These are phyloP conservation scores for Columbina picui DNA, from an alignment of 2,113 vertebrate genomes.

Conservation along the genomic window DNA sequence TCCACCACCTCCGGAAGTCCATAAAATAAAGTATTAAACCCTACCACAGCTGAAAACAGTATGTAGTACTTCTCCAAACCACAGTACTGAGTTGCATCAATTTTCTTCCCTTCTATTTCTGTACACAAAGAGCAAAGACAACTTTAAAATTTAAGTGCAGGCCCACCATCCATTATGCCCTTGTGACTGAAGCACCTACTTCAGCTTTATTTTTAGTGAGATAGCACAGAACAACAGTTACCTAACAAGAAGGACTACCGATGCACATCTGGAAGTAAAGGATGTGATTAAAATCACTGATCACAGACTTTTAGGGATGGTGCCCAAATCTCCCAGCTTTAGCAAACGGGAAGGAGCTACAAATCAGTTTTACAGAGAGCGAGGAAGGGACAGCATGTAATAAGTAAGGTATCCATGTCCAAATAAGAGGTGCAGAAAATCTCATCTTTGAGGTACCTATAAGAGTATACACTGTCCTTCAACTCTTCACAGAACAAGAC, in stretches of 20 bases:
- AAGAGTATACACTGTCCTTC: not conserved
- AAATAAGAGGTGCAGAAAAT: not conserved
- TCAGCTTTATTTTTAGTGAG: not conserved
- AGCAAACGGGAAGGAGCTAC: not conserved
- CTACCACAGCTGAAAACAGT: not conserved
- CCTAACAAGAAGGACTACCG: not conserved
- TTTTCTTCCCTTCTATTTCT: accelerated
- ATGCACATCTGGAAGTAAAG: not conserved
- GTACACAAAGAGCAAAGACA: accelerated
- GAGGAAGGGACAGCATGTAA: accelerated
- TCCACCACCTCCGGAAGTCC: accelerated
- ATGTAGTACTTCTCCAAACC: not conserved
- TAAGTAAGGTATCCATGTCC: not conserved
- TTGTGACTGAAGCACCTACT: not conserved
- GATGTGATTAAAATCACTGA: not conserved
- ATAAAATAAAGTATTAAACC: not conserved
- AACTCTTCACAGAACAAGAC: not conserved
- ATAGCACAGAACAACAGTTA: not conserved
- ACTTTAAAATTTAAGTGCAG: not conserved
- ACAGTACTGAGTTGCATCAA: not conserved
- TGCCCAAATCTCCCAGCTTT: not conserved
- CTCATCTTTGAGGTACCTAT: not conserved
- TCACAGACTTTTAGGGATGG: not conserved
- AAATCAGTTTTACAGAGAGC: not conserved
- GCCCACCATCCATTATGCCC: not conserved